These are phyloP conservation scores for Tricholaema leucomelas DNA, from an alignment of 2,113 vertebrate species.

Conservation along the genomic window DNA sequence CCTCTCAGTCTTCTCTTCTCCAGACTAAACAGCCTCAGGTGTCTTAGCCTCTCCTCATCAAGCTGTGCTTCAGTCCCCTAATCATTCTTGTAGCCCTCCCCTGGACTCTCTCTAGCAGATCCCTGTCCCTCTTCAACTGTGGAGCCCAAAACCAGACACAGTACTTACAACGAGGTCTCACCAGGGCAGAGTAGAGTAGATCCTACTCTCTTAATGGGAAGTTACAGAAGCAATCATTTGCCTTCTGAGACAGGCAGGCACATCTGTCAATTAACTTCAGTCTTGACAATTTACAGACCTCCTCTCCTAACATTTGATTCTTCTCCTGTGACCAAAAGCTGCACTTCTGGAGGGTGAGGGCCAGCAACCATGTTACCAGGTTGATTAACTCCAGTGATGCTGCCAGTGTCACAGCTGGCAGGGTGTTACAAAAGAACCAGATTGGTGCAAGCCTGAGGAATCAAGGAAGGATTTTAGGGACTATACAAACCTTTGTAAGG, in stretches of 20 bases:
- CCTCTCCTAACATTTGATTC: background rate
- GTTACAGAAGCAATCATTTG: background rate
- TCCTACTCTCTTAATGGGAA: background rate
- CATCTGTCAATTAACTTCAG: background rate
- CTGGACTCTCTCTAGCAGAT: too few species aligned
- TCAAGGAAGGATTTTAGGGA: background rate
- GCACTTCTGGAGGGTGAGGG: background rate
- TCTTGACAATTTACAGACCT: background rate
- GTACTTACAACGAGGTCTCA: too few species aligned
- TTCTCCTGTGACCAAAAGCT: background rate
- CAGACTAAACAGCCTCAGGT: too few species aligned
- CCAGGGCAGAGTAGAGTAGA: too few species aligned
- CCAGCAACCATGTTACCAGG: background rate
- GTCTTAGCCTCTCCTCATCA: too few species aligned
- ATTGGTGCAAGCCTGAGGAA: background rate
- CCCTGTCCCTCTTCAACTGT: too few species aligned
- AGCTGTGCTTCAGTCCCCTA: too few species aligned
- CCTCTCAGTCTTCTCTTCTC: too few species aligned
- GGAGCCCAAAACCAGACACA: too few species aligned
- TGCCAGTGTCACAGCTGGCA: background rate
- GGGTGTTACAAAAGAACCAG: background rate
- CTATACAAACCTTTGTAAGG: background rate
- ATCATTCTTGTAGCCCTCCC: too few species aligned
- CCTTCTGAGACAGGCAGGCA: background rate
- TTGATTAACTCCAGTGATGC: conserved; percentile 22